Conservation (phyloP, 2,888 invertebrate genomes). For the Troglohyphantes excavatus region DNA sequence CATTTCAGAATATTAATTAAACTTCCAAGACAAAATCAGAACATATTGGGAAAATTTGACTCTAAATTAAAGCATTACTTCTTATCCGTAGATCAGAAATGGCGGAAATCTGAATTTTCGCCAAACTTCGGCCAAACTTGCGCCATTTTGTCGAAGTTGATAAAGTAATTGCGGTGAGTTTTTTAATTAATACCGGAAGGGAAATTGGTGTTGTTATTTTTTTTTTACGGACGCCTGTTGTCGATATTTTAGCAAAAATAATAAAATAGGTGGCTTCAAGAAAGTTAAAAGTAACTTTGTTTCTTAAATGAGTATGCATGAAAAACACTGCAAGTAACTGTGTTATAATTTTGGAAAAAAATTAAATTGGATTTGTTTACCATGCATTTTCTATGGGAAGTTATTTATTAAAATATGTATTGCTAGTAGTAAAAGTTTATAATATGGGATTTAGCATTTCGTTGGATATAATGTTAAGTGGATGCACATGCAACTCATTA, state of each 20-base stretch:
- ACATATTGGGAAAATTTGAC: not conserved
- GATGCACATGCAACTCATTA: too few relatives aligned
- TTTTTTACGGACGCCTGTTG: not conserved
- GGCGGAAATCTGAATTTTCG: not conserved
- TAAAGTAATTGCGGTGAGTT: not conserved
- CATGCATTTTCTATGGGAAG: too few relatives aligned
- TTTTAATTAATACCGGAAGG: conserved; percentile 7
- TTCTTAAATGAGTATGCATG: too few relatives aligned
- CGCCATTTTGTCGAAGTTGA: not conserved
- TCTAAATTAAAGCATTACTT: not conserved
- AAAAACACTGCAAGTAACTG: too few relatives aligned
- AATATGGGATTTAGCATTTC: too few relatives aligned
- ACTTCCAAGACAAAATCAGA: not conserved
- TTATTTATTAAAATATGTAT: too few relatives aligned
- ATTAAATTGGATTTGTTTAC: too few relatives aligned
- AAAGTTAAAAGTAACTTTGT: too few relatives aligned
- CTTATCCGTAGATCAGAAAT: conserved; percentile 2
- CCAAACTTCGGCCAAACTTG: not conserved
- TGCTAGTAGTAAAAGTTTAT: too few relatives aligned
- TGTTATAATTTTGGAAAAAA: too few relatives aligned
- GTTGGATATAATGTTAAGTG: too few relatives aligned
- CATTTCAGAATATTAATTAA: not conserved
- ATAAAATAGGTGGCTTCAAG: too few relatives aligned
- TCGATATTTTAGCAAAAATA: not conserved
- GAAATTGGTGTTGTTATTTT: not conserved